Percentiles rank a stretch among this genome's conserved stretches.
Evolutionary conservation across 2,888 invertebrate species (phyloP).

Genomic region (Dascillus cervinus): DNA sequence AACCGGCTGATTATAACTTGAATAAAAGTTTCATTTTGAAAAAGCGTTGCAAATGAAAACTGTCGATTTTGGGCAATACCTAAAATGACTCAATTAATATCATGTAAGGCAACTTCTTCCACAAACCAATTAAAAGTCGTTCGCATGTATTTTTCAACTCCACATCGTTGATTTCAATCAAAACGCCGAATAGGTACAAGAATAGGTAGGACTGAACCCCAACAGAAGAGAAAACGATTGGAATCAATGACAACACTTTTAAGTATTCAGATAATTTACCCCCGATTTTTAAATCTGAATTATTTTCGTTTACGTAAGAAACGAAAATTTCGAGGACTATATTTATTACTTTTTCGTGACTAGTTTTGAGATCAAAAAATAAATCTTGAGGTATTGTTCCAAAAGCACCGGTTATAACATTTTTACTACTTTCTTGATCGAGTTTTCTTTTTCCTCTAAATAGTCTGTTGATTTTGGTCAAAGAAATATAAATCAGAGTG

Average conservation of each 20-base stretch:
- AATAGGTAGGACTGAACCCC: conserved; percentile 24
- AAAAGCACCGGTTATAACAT: too few relatives aligned
- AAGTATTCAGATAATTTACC: conserved; percentile 20
- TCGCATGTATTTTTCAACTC: conserved; percentile 11
- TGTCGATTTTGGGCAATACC: conserved; percentile 26
- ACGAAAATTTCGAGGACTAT: too few relatives aligned
- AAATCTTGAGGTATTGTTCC: too few relatives aligned
- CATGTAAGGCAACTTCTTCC: too few relatives aligned
- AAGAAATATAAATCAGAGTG: conserved; percentile 21
- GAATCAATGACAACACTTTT: conserved; percentile 26
- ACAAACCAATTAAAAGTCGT: conserved; percentile 27
- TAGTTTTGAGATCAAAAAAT: too few relatives aligned
- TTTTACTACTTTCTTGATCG: conserved; percentile 15
- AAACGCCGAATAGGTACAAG: conserved; percentile 27
- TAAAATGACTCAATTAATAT: too few relatives aligned
- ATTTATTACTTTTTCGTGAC: too few relatives aligned
- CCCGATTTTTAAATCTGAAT: too few relatives aligned
- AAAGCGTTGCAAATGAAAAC: conserved; percentile 19
- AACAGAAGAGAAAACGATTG: conserved; percentile 20
- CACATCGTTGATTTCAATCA: conserved; percentile 17
- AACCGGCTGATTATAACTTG: conserved; percentile 23
- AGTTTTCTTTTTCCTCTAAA: conserved; percentile 29
- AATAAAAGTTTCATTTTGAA: conserved; percentile 19
- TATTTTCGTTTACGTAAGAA: too few relatives aligned
- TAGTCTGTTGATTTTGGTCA: conserved; percentile 30